Conservation (phyloP, 2,888 invertebrate genomes). For the Tipula helvola region DNA sequence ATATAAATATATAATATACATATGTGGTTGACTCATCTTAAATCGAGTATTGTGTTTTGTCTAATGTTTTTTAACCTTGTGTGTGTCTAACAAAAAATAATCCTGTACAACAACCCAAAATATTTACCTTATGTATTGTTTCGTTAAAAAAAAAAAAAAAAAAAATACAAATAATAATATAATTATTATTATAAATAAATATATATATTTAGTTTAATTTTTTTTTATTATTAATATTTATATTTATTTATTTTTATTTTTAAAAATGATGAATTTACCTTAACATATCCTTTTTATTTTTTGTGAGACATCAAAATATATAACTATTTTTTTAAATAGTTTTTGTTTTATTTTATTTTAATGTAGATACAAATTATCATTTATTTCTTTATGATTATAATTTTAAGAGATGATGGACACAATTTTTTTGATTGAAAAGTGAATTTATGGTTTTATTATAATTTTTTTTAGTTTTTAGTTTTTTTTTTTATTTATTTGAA, state of each 20-base stretch:
- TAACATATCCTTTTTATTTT: background rate
- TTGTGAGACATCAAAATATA: constrained; percentile 7
- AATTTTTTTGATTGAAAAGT: constrained; percentile 5
- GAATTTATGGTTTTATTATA: background rate
- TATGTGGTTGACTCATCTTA: constrained; percentile 5
- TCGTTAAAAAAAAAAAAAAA: background rate
- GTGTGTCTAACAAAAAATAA: constrained; percentile 53
- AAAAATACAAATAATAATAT: background rate
- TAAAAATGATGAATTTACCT: background rate
- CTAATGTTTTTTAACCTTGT: constrained; percentile 80
- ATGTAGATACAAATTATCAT: background rate
- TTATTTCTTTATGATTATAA: background rate
- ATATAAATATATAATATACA: background rate
- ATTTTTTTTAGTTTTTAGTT: background rate
- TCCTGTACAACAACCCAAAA: background rate
- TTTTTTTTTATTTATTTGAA: background rate
- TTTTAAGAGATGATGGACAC: constrained; percentile 8
- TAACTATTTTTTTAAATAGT: background rate
- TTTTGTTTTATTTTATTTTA: background rate
- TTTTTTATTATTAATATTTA: background rate
- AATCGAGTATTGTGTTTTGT: constrained; percentile 65
- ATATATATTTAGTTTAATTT: background rate
- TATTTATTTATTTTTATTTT: background rate
- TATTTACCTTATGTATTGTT: background rate
- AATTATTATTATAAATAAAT: background rate